Conservation (phyloP, 1,140 invertebrate genomes). For the Ceratina australensis region DNA sequence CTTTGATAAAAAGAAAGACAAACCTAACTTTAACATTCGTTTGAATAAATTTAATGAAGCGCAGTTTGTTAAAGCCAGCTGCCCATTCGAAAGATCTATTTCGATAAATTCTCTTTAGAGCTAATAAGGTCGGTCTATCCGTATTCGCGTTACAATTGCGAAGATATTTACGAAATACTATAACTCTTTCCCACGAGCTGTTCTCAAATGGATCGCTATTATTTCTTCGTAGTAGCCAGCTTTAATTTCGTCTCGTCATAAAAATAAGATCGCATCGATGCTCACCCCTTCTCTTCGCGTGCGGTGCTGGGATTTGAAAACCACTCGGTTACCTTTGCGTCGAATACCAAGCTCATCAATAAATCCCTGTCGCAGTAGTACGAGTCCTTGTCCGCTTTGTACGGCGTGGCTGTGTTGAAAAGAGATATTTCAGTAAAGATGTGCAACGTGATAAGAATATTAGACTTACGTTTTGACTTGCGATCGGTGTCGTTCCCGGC, state of each 20-base stretch:
- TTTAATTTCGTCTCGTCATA: background rate
- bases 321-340: slow-evolving; percentile 92
- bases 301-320: slow-evolving; percentile 87
- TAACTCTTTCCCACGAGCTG: too few relatives aligned
- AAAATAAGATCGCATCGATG: slow-evolving; percentile 24
- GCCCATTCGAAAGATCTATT: too few relatives aligned
- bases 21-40: too few relatives aligned
- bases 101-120: too few relatives aligned
- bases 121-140: too few relatives aligned
- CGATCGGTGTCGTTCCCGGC: slow-evolving; percentile 58
- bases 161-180: too few relatives aligned
- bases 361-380: slow-evolving; percentile 90
- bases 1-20: too few relatives aligned
- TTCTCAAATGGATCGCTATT: too few relatives aligned
- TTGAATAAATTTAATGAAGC: too few relatives aligned
- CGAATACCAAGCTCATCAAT: slow-evolving; percentile 90
- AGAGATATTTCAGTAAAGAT: background rate
- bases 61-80: too few relatives aligned
- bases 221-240: too few relatives aligned
- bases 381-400: slow-evolving; percentile 82
- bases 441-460: background rate
- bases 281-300: slow-evolving; percentile 87
- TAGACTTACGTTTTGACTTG: slow-evolving; percentile 28
- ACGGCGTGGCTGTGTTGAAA: slow-evolving; percentile 76
- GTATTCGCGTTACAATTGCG: too few relatives aligned